Evolutionary conservation across 2,113 vertebrate genomes (phyloP), one percentile per base, ranked within the genome.

Genomic region (Forbesichthys papilliferus): DNA sequence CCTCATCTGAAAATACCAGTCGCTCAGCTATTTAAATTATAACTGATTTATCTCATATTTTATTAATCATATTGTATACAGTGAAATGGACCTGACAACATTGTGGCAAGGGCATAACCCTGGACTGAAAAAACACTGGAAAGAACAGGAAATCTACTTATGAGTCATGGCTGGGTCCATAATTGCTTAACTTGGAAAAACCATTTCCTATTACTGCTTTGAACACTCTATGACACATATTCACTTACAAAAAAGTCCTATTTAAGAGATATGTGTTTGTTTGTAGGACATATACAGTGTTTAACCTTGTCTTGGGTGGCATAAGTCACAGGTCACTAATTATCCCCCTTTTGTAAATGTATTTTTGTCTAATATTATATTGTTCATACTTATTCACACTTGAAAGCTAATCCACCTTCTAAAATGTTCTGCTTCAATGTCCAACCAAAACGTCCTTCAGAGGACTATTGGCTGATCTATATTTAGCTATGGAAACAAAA

Each of bases 401-500:
- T 52, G 9, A 52, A 52, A 52, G 13, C 0, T 14, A 52, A 51
- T 3, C 49, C 49, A 51, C 49, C 49, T 12, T 51, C 49, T 1
- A 27, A 27, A 58, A 58, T 27, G 5, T 58, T 58, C 20, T 58
- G 56, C 56, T 33, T n/a, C 12, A 18, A 9, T 2, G 5, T 51
- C 49, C 13, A 75, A 68, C 60, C 16, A 3, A 4, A 62, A 42
- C 11, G 10, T 67, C 49, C 57, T 5, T 6, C 11, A 73, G 57
- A 34, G 20, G 20, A 42, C 36, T 62, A 13, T 59, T n/a, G 52
- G 54, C 4, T 14, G 59, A 33, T 27, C 54, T 27, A 2, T 52
- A 9, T 71, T 68, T 64, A 48, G 47, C 10, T 75, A 11, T 57
- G 51, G 78, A 83, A 71, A 14, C 67, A 63, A 73, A 71, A 71